These are phyloP conservation scores for Corbicula japonica DNA, from an alignment of 2,888 invertebrate species.

Conservation along the genomic window DNA sequence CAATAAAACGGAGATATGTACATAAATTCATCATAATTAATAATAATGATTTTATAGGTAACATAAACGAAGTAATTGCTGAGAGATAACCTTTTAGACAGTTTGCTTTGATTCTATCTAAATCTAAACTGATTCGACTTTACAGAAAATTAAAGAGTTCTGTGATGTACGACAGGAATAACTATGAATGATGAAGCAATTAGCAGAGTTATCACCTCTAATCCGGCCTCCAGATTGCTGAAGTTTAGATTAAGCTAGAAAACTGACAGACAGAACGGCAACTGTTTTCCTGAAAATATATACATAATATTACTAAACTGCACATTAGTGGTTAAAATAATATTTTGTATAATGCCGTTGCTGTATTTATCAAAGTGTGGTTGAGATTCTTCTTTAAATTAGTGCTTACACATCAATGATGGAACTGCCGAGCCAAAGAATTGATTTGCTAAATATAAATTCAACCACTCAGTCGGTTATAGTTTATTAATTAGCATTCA, in stretches of 20 bases:
- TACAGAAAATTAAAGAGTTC: not conserved
- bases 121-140: slow-evolving; percentile 2
- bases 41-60: not conserved
- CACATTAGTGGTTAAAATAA: no score
- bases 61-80: slow-evolving; percentile 12
- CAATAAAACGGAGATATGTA: slow-evolving; percentile 14
- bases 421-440: no score
- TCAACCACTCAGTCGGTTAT: no score
- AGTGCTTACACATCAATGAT: no score
- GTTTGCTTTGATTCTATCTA: slow-evolving; percentile 9
- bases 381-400: no score
- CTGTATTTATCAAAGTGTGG: no score
- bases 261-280: no score
- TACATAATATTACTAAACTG: no score
- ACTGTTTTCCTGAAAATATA: no score
- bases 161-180: slow-evolving; percentile 5
- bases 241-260: slow-evolving; percentile 12
- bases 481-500: no score
- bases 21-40: slow-evolving; percentile 15
- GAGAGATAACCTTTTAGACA: slow-evolving; percentile 9
- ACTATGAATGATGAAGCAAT: slow-evolving; percentile 2
- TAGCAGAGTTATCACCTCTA: not conserved
- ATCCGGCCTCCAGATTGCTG: slow-evolving; percentile 1
- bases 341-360: no score
- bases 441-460: no score